Evolutionary conservation across 2,797 vertebrate species (phyloP).

Genomic region (Rousettus madagascariensis): DNA sequence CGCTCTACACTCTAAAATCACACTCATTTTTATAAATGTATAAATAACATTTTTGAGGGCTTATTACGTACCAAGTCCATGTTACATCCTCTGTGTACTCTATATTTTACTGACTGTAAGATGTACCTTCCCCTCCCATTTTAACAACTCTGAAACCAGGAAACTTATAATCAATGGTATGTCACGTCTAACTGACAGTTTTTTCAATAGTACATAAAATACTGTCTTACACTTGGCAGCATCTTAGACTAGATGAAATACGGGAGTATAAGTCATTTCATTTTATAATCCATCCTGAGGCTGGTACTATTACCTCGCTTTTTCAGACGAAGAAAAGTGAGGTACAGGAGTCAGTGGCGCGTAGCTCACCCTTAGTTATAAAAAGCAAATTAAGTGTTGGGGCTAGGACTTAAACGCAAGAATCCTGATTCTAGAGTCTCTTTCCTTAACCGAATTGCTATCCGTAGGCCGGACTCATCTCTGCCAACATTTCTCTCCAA

Average conservation of each 20-base stretch:
- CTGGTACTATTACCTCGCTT: neutral
- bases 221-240: neutral
- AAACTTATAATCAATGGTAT: neutral
- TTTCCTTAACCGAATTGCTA: neutral
- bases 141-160: neutral
- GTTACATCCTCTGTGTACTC: neutral
- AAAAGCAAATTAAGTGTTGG: neutral
- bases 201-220: neutral
- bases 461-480: neutral
- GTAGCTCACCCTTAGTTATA: neutral
- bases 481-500: neutral
- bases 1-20: constrained; percentile 2
- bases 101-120: neutral
- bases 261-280: neutral
- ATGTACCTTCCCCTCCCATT: neutral
- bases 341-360: neutral
- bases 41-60: neutral
- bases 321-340: neutral
- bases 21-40: neutral
- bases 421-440: neutral
- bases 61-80: neutral
- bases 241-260: neutral
- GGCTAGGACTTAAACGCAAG: neutral
- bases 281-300: neutral
- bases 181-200: neutral